These are phyloP conservation scores for Acrossocheilus wenchowensis DNA, from an alignment of 2,797 vertebrate species.

Conservation along the genomic window DNA sequence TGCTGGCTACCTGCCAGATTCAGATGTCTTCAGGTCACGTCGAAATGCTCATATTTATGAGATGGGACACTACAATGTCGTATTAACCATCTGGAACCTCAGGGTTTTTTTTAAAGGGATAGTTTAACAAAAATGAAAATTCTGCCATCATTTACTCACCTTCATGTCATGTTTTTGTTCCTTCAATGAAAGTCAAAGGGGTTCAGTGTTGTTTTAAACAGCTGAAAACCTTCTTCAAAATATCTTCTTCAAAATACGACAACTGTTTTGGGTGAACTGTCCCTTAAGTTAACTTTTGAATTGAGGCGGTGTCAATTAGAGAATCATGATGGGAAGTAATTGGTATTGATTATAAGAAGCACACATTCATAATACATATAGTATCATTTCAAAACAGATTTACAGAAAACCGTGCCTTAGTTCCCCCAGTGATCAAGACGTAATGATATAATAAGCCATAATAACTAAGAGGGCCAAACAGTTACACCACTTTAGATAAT, in stretches of 20 bases:
- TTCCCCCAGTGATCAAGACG: not conserved
- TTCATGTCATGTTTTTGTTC: not conserved
- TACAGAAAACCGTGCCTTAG: not conserved
- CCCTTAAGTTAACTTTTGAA: not conserved
- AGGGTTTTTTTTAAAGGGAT: not conserved
- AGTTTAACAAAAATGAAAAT: not conserved
- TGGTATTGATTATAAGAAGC: not conserved
- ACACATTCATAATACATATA: not conserved
- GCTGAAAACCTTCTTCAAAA: not conserved
- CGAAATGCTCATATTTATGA: not conserved
- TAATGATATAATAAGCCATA: constrained; percentile 18
- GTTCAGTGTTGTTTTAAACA: not conserved
- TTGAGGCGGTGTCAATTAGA: not conserved
- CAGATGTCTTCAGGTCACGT: constrained; percentile 4
- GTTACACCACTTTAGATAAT: not conserved
- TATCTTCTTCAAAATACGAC: too few relatives aligned
- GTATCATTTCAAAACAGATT: not conserved
- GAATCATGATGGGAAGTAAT: not conserved
- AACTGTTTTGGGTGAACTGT: not conserved
- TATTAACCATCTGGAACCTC: not conserved
- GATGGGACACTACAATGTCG: not conserved
- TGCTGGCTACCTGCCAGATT: constrained; percentile 9
- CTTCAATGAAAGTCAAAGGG: not conserved
- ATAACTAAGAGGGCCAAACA: not conserved
- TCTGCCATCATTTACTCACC: not conserved